Percentiles rank a stretch among this genome's conserved stretches.
These are phyloP conservation scores for Crotalus horridus DNA, from an alignment of 2,113 vertebrate genomes.

Conservation along the genomic window DNA sequence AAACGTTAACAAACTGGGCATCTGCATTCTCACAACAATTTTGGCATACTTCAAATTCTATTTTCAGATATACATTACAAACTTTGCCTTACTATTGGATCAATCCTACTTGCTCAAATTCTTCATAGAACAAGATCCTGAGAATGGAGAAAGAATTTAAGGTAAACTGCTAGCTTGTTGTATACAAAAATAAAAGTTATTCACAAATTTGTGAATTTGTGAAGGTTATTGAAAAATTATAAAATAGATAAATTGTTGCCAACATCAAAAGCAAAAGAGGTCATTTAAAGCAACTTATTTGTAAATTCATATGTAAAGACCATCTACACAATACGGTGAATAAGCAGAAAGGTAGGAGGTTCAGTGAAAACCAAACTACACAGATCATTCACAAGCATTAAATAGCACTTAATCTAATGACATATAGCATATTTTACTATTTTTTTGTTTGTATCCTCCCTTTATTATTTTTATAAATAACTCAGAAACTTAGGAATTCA, in stretches of 20 bases:
- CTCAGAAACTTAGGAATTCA: not conserved
- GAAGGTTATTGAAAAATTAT: not conserved
- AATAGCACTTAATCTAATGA: not conserved
- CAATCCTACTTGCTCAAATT: not conserved
- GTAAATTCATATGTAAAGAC: not conserved
- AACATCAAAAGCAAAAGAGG: not conserved
- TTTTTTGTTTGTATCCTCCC: not conserved
- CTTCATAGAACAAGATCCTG: not conserved
- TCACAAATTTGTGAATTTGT: not conserved
- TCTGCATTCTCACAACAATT: not conserved
- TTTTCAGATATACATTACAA: not conserved
- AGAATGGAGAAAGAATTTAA: not conserved
- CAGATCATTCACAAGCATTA: not conserved
- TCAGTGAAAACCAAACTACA: not conserved
- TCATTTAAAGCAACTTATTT: not conserved
- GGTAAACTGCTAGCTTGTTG: not conserved
- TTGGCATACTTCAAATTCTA: not conserved
- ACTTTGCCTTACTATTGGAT: not conserved
- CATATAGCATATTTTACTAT: not conserved
- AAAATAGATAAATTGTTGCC: not conserved
- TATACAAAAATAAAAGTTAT: not conserved
- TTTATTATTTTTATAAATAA: not conserved
- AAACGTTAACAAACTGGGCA: not conserved
- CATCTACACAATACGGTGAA: not conserved
- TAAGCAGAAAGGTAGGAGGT: not conserved